A percentile compares a stretch with the other conserved stretches of the same genome.
Evolutionary conservation across 2,797 vertebrate genomes (phyloP).

Genomic region (Catamblyrhynchus diadema): DNA sequence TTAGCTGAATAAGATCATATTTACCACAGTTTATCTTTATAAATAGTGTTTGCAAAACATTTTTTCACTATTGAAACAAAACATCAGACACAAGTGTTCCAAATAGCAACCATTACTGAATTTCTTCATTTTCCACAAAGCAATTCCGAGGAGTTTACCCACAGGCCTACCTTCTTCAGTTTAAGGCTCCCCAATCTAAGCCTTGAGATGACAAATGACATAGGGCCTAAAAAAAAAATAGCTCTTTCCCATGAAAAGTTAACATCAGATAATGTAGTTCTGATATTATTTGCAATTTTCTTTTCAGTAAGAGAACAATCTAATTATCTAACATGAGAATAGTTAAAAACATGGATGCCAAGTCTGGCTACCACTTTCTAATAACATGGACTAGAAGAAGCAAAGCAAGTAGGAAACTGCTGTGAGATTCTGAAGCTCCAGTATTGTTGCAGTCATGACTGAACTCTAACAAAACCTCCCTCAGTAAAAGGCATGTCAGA

Average conservation of each 20-base stretch:
- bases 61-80: constrained; percentile 11
- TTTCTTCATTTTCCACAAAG: constrained; percentile 52
- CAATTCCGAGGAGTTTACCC: constrained; percentile 56
- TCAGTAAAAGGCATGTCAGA: neutral
- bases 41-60: neutral
- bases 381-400: neutral
- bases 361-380: neutral
- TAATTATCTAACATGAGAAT: constrained; percentile 7
- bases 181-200: constrained; percentile 67
- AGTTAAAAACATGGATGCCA: constrained; percentile 18
- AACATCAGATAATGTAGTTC: constrained; percentile 58
- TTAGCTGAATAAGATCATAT: neutral
- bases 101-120: constrained; percentile 21
- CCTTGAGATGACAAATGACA: constrained; percentile 69
- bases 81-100: constrained; percentile 3
- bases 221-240: constrained; percentile 66
- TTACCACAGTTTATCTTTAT: neutral
- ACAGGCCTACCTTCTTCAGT: constrained; percentile 64
- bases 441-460: neutral
- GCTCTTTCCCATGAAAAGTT: constrained; percentile 68
- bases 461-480: neutral
- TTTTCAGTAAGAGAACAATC: constrained; percentile 45
- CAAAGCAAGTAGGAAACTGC: neutral
- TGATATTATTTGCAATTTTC: constrained; percentile 43
- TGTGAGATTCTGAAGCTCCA: neutral